Conservation (phyloP, 2,113 vertebrate species). For the Plectropomus leopardus region DNA sequence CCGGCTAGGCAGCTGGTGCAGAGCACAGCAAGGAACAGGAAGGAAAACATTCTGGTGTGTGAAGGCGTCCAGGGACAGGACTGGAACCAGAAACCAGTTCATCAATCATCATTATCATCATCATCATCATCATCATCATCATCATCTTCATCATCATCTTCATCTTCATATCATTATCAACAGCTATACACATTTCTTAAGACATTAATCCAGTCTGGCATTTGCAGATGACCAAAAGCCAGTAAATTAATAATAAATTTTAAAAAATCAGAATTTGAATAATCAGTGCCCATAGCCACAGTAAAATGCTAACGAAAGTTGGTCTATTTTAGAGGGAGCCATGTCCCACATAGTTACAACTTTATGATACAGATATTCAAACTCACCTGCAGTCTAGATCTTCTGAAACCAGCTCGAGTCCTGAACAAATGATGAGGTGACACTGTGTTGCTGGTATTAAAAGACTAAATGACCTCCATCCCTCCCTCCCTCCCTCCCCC, state of each 20-base stretch:
- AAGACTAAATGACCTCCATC: neutral
- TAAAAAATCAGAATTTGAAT: neutral
- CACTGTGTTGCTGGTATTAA: neutral
- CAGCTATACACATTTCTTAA: neutral
- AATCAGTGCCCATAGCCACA: neutral
- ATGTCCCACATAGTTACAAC: neutral
- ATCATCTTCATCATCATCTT: too few relatives aligned
- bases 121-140: neutral
- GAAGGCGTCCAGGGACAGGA: neutral
- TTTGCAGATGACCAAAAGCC: neutral
- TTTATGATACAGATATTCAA: neutral
- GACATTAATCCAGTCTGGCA: neutral
- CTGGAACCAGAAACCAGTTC: slow-evolving; percentile 7
- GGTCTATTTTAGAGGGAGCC: too few relatives aligned
- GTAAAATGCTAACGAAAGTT: neutral
- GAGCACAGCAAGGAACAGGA: slow-evolving; percentile 26
- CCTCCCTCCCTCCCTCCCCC: neutral
- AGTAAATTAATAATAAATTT: neutral
- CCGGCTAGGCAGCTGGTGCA: slow-evolving; percentile 28
- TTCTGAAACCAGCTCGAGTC: neutral
- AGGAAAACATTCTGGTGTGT: slow-evolving; percentile 20
- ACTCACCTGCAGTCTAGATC: slow-evolving; percentile 18
- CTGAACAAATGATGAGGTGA: neutral
- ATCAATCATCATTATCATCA: neutral
- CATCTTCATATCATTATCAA: neutral